Conservation (phyloP, 2,113 vertebrate genomes). For the Semicossyphus pulcher region DNA sequence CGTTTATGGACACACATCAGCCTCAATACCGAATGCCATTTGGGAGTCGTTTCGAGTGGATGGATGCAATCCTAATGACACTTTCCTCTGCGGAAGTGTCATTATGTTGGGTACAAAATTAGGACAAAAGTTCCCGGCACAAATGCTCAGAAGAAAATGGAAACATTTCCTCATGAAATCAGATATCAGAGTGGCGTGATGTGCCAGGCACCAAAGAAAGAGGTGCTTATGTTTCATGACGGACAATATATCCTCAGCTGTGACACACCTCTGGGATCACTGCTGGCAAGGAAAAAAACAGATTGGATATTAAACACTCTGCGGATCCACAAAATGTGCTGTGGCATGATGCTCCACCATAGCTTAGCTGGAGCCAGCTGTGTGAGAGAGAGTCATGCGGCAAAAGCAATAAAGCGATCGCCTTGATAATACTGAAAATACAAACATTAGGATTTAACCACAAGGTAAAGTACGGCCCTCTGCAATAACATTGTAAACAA, state of each 20-base stretch:
- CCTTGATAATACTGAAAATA: neutral
- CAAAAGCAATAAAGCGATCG: conserved; percentile 4
- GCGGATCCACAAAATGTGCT: too few species aligned
- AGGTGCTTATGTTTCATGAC: too few species aligned
- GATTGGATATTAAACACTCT: too few species aligned
- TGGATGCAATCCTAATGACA: conserved; percentile 12
- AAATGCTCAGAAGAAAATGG: neutral
- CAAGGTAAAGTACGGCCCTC: neutral
- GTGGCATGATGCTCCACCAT: neutral
- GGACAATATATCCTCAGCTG: too few species aligned
- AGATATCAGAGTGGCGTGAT: neutral
- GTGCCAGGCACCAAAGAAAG: too few species aligned
- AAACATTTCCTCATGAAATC: neutral
- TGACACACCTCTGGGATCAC: too few species aligned
- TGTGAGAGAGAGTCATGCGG: neutral
- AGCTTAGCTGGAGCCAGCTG: too few species aligned
- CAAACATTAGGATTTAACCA: conserved; percentile 17
- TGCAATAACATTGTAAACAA: conserved; percentile 15
- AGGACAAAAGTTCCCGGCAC: conserved; percentile 18
- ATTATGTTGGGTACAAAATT: conserved; percentile 6
- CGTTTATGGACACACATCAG: conserved; percentile 33
- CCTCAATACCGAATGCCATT: conserved; percentile 20
- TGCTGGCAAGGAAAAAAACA: too few species aligned
- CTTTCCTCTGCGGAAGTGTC: neutral
- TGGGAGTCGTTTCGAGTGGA: conserved; percentile 43